phyloP scores from a whole-genome alignment of 2,888 invertebrate genomes.

The Epirrhoe tristata region DNA sequence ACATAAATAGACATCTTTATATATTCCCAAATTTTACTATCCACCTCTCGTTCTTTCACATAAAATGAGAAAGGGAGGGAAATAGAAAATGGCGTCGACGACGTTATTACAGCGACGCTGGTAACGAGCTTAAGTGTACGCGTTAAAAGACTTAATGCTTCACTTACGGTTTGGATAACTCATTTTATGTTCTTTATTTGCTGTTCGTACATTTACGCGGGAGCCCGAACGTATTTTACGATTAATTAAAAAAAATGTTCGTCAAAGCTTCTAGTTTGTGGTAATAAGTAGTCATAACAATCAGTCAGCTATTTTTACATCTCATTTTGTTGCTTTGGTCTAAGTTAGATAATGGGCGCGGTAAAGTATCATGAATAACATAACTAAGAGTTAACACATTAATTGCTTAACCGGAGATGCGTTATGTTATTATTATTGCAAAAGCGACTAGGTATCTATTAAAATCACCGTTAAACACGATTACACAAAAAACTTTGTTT shows the following conservation, averaged over 20 bases:
- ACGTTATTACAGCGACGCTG: constrained; percentile 38
- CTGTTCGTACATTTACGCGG: constrained; percentile 32
- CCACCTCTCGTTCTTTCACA: constrained; percentile 53
- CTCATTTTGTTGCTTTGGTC: constrained; percentile 7
- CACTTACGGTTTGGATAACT: constrained; percentile 47
- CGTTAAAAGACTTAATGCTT: constrained; percentile 49
- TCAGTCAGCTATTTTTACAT: constrained; percentile 6
- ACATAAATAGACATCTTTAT: constrained; percentile 58
- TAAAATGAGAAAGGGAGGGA: constrained; percentile 48
- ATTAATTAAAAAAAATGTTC: constrained; percentile 32
- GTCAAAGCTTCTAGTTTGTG: constrained; percentile 9
- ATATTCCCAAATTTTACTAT: constrained; percentile 53
- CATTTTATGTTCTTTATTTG: constrained; percentile 46
- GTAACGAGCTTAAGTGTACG: constrained; percentile 41
- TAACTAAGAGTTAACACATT: constrained; percentile 20
- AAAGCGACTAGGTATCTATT: constrained; percentile 31
- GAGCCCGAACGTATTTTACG: constrained; percentile 34
- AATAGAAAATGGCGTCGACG: constrained; percentile 46
- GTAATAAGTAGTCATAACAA: constrained; percentile 11
- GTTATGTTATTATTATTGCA: constrained; percentile 49
- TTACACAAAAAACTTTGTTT: constrained; percentile 1
- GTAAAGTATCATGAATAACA: not conserved
- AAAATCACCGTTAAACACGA: constrained; percentile 27
- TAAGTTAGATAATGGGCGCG: not conserved
- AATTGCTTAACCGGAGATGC: constrained; percentile 59